A percentile compares a stretch with the other conserved stretches of the same genome.
Evolutionary conservation across 2,113 vertebrate species (phyloP).

Genomic region (Lamprotornis superbus): DNA sequence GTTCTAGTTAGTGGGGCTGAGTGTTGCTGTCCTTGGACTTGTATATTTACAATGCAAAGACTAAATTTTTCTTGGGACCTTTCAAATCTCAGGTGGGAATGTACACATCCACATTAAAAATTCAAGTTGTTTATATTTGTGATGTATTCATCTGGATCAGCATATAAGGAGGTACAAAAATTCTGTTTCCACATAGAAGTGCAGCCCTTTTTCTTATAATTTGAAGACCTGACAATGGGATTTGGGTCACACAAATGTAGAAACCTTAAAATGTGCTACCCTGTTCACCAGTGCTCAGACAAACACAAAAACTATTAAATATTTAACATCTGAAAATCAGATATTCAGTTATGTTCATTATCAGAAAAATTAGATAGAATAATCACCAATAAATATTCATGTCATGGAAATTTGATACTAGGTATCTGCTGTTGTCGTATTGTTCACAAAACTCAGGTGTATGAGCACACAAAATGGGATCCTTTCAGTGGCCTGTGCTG

Average conservation of each 20-base stretch:
- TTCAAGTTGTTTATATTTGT: background rate
- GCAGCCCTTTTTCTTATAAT: background rate
- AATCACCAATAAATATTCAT: background rate
- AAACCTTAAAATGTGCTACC: background rate
- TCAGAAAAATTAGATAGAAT: background rate
- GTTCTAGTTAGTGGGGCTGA: background rate
- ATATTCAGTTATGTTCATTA: background rate
- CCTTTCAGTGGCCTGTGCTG: background rate
- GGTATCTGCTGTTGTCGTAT: accelerated
- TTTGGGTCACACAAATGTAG: background rate
- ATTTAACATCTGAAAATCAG: background rate
- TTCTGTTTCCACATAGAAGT: background rate
- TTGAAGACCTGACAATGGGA: background rate
- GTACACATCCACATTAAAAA: background rate
- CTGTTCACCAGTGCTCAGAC: background rate
- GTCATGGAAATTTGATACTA: background rate
- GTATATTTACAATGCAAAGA: background rate
- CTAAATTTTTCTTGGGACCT: background rate
- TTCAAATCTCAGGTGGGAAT: background rate
- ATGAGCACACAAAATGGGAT: background rate
- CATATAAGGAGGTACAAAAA: background rate
- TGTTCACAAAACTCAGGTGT: background rate
- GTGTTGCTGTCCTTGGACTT: background rate
- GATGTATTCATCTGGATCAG: background rate
- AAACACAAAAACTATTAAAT: background rate